Evolutionary conservation across 2,797 vertebrate genomes (phyloP).

Genomic region (Paramormyrops hopkinsi): DNA sequence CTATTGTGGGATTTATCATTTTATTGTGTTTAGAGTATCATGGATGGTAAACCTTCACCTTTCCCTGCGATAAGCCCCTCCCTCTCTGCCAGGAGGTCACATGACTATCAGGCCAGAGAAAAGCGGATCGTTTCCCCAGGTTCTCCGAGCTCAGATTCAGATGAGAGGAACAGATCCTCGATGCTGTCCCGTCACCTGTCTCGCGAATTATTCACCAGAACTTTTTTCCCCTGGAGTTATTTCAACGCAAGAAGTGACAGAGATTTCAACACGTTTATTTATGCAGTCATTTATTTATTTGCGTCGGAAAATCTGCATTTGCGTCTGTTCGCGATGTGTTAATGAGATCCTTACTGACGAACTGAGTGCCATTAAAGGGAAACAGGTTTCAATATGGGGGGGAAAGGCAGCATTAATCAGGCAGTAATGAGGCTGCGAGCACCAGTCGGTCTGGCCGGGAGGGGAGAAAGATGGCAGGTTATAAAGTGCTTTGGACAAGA

Average conservation of each 20-base stretch:
- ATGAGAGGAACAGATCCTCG: background rate
- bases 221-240: background rate
- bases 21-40: constrained; percentile 32
- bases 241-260: background rate
- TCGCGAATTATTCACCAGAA: background rate
- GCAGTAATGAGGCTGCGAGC: background rate
- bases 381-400: background rate
- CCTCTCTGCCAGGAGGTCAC: background rate
- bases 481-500: background rate
- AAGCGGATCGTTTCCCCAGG: background rate
- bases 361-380: background rate
- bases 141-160: background rate
- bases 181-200: background rate
- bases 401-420: background rate
- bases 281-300: constrained; percentile 4
- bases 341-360: background rate
- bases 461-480: background rate
- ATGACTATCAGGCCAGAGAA: background rate
- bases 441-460: background rate
- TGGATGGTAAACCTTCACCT: constrained; percentile 6
- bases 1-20: constrained; percentile 32
- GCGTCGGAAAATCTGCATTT: background rate
- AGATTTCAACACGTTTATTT: background rate
- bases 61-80: background rate
- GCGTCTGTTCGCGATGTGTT: background rate